Conservation (phyloP, 2,797 vertebrate species). For the Poecilia picta region DNA sequence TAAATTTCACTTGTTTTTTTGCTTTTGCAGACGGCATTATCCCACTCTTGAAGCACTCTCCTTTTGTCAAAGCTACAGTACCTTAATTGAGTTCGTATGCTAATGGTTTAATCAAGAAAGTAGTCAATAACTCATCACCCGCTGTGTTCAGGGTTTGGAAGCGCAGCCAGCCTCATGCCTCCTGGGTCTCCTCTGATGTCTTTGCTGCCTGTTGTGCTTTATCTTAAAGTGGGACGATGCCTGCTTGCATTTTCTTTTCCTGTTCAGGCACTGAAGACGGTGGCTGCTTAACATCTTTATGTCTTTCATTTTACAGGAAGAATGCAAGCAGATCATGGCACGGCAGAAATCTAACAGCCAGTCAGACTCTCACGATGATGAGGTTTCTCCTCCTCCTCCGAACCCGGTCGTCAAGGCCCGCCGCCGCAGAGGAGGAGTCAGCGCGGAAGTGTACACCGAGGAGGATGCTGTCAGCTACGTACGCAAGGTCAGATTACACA, state of each 20-base stretch:
- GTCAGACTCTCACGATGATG: conserved; percentile 93
- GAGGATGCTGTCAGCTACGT: conserved; percentile 98
- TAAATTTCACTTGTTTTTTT: neutral
- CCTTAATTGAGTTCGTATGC: conserved; percentile 48
- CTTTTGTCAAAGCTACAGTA: conserved; percentile 27
- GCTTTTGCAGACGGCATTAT: conserved; percentile 1
- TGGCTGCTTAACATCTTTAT: neutral
- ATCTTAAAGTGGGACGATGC: conserved; percentile 27
- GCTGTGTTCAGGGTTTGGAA: conserved; percentile 33
- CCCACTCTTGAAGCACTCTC: conserved; percentile 10
- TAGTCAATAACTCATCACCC: conserved; percentile 63
- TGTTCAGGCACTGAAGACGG: neutral
- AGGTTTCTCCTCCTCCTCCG: conserved; percentile 91
- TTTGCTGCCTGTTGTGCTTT: conserved; percentile 42
- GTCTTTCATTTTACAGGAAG: conserved; percentile 83
- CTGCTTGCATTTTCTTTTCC: conserved; percentile 20
- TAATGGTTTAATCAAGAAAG: conserved; percentile 60
- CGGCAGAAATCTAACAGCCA: conserved; percentile 96
- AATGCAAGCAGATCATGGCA: conserved; percentile 94
- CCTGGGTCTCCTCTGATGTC: conserved; percentile 31
- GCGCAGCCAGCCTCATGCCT: conserved; percentile 28
- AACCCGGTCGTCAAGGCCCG: conserved; percentile 94
- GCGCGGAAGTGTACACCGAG: conserved; percentile 96
- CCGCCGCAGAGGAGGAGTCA: conserved; percentile 91
- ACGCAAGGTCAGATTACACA: conserved; percentile 86